Evolutionary conservation across 2,888 invertebrate species (phyloP), one percentile per base, ranked within the genome.

Genomic region (Coleophora flavipennella): DNA sequence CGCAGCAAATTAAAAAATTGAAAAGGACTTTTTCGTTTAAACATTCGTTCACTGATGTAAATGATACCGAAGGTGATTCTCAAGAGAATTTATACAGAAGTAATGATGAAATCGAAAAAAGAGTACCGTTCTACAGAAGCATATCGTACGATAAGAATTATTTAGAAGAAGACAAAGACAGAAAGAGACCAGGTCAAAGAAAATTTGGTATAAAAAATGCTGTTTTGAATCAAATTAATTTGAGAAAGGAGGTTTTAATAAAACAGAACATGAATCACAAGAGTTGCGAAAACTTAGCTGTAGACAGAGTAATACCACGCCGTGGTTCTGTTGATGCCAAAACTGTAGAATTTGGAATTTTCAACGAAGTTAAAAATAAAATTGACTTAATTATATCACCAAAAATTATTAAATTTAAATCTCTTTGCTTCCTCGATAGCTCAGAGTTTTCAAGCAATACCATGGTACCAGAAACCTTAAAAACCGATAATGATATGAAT

Each of bases 1-100:
- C 71, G n/a, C 72, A 75, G 28, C 74, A 72, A 43, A 62, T 83
- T 13, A 75, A 62, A 50, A 75, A 70, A 48, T 49, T 81, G 40
- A 67, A 68, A 38, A 67, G 67, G 49, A 72, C 67, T 40, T 75
- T 67, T 48, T 78, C 80, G 26, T 67, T 62, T 33, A 55, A 60
- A n/a, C 64, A 60, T n/a, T 58, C 57, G 3, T 51, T 63, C 42
- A 65, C 63, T 33, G 62, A 64, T 34, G 62, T 59, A 39, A 58
- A 65, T 34, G 65, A 55, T 34, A 57, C 65, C 6, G 13, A 64
- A 62, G 13, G 50, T 1, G 43, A 41, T n/a, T n/a, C n/a, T n/a
- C n/a, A n/a, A 26, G 55, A 55, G 25, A 49, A 48, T 53, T 41
- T 49, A 33, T 48, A 41, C 40, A 45, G 40, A 42, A 51, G 38